Evolutionary conservation across 2,888 invertebrate genomes (phyloP).

Genomic region (Thereva unica): DNA sequence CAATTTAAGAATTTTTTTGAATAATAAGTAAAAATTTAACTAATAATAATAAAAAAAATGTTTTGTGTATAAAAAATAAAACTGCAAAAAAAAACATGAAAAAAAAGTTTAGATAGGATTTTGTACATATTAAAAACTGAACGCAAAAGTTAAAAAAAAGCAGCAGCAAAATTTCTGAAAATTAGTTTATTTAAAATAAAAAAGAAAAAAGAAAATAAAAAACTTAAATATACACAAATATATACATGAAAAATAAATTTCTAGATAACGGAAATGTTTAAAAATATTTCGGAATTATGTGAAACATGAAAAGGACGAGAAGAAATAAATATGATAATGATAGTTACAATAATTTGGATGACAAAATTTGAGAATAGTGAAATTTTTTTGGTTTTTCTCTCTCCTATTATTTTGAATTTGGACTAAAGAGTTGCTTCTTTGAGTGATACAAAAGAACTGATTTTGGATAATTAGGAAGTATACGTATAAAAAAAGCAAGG

Average conservation of each 20-base stretch:
- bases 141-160: slow-evolving; percentile 18
- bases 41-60: slow-evolving; percentile 24
- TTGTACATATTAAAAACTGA: slow-evolving; percentile 55
- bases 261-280: slow-evolving; percentile 5
- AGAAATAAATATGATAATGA: too few species aligned
- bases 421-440: too few species aligned
- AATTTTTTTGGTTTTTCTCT: too few species aligned
- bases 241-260: slow-evolving; percentile 14
- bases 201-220: slow-evolving; percentile 6
- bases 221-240: slow-evolving; percentile 10
- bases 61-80: slow-evolving; percentile 31
- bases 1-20: slow-evolving; percentile 20
- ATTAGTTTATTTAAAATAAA: slow-evolving; percentile 17
- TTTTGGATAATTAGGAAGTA: too few species aligned
- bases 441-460: too few species aligned
- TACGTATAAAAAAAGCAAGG: too few species aligned
- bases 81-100: slow-evolving; percentile 24
- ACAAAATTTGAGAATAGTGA: too few species aligned
- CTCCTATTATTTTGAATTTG: too few species aligned
- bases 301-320: too few species aligned
- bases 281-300: too few species aligned
- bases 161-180: slow-evolving; percentile 16
- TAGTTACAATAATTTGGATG: too few species aligned
- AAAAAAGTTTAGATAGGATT: slow-evolving; percentile 51
- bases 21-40: slow-evolving; percentile 29